Evolutionary conservation across 1,140 invertebrate genomes (phyloP).

Genomic region (Ceratina japonica): DNA sequence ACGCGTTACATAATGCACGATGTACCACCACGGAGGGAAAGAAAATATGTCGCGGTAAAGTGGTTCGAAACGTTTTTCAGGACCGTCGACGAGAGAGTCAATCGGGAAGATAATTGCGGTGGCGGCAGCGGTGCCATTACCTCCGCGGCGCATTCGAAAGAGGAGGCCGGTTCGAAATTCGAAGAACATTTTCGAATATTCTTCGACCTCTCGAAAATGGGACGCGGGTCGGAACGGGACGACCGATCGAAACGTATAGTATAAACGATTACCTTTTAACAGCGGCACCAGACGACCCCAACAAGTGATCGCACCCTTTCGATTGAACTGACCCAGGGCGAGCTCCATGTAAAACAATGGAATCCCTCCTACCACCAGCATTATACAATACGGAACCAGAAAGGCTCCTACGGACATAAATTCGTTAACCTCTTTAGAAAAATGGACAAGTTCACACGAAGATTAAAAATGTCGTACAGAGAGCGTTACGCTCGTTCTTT

Average conservation of each 20-base stretch:
- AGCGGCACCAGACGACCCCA: conserved; percentile 95
- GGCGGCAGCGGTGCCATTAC: not conserved
- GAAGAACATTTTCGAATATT: not conserved
- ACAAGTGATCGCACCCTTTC: conserved; percentile 96
- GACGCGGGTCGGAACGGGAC: not conserved
- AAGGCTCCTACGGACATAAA: conserved; percentile 88
- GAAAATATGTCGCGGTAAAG: conserved; percentile 30
- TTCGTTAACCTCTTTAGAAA: not conserved
- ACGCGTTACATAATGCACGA: conserved; percentile 52
- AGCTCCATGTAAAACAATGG: conserved; percentile 99
- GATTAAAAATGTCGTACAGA: not conserved
- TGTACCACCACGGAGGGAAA: conserved; percentile 1
- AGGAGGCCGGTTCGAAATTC: not conserved
- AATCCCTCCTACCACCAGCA: conserved; percentile 97
- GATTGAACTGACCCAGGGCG: conserved; percentile 97
- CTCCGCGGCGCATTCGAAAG: not conserved
- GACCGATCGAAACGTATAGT: not conserved
- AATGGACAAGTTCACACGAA: not conserved
- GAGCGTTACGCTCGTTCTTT: not conserved
- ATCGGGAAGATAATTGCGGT: conserved; percentile 1
- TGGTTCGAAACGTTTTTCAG: conserved; percentile 11
- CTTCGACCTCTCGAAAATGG: not conserved
- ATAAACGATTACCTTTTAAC: conserved; percentile 87
- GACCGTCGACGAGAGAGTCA: not conserved
- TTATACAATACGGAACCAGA: conserved; percentile 96